These are phyloP conservation scores for Maylandia zebra DNA, from an alignment of 2,113 vertebrate species.

Conservation along the genomic window DNA sequence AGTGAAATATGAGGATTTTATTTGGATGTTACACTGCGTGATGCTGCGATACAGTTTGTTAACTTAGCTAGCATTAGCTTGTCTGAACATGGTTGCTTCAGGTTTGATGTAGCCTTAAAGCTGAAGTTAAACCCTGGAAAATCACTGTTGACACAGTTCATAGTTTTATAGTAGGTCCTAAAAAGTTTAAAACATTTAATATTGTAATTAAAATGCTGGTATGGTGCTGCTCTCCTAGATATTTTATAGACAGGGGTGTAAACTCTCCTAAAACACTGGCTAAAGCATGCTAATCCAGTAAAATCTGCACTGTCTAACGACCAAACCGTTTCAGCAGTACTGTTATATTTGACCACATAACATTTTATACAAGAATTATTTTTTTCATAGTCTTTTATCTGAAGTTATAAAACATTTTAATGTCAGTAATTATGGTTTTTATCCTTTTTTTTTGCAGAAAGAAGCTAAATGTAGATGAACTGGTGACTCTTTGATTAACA, in stretches of 20 bases:
- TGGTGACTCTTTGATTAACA: background rate
- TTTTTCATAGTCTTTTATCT: background rate
- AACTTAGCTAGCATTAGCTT: background rate
- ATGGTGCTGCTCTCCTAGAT: background rate
- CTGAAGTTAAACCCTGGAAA: background rate
- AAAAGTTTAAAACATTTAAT: background rate
- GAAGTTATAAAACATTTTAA: background rate
- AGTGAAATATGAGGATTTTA: background rate
- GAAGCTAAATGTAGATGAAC: background rate
- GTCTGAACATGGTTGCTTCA: background rate
- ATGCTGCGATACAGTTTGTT: background rate
- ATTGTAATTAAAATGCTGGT: background rate
- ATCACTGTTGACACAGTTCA: background rate
- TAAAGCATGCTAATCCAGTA: background rate
- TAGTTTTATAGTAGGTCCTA: background rate
- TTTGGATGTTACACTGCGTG: background rate
- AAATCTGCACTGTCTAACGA: background rate
- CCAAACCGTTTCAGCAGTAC: background rate
- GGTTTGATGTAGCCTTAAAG: background rate
- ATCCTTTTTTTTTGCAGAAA: background rate
- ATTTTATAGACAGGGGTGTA: background rate
- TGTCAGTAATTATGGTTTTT: background rate
- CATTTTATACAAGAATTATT: background rate
- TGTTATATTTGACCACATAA: background rate
- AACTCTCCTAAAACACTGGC: background rate